Evolutionary conservation across 2,797 vertebrate species (phyloP).

Genomic region (Discoglossus pictus): DNA sequence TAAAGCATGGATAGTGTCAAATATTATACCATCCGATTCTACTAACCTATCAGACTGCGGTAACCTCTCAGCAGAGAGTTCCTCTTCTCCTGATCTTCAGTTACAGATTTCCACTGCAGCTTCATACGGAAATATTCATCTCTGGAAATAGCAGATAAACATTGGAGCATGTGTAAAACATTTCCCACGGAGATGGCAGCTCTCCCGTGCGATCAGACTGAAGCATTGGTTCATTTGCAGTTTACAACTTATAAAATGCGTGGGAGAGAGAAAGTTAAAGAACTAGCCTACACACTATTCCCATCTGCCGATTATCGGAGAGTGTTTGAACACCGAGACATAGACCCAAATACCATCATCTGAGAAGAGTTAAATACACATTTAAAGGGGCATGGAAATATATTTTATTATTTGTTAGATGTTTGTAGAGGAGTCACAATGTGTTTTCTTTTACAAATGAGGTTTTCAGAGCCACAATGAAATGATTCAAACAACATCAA

Average conservation of each 20-base stretch:
- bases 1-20: too few species aligned
- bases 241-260: slow-evolving; percentile 22
- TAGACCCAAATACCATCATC: too few species aligned
- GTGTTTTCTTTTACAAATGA: too few species aligned
- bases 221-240: neutral
- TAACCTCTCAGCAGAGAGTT: slow-evolving; percentile 87
- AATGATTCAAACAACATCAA: too few species aligned
- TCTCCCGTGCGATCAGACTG: slow-evolving; percentile 12
- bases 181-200: slow-evolving; percentile 35
- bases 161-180: slow-evolving; percentile 8
- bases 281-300: neutral
- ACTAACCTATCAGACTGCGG: slow-evolving; percentile 86
- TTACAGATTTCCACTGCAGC: slow-evolving; percentile 91
- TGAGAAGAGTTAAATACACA: too few species aligned
- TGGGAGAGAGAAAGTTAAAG: slow-evolving; percentile 6
- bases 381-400: too few species aligned
- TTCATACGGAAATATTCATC: slow-evolving; percentile 93
- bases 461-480: too few species aligned
- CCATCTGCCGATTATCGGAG: too few species aligned
- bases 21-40: neutral
- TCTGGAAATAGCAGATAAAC: slow-evolving; percentile 57
- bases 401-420: too few species aligned
- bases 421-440: too few species aligned
- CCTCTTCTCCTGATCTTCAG: slow-evolving; percentile 87
- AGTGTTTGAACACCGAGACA: too few species aligned